Evolutionary conservation across 2,113 vertebrate genomes (phyloP).

Genomic region (Protobothrops mucrosquamatus): DNA sequence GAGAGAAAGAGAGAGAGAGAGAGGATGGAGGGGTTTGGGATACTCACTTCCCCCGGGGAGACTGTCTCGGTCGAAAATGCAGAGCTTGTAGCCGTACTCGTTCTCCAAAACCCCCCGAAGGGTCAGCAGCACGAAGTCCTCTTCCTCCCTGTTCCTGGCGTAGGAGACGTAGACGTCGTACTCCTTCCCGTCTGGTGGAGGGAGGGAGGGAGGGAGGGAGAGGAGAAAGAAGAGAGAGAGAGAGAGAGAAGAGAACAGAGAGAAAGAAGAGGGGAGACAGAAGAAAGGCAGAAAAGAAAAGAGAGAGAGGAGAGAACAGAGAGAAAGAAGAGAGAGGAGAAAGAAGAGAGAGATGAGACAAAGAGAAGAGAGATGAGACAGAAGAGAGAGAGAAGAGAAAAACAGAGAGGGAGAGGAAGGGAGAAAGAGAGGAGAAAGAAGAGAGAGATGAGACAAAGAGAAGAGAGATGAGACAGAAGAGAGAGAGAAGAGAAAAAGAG

Average conservation of each 20-base stretch:
- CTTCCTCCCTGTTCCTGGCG: conserved; percentile 88
- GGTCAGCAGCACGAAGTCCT: conserved; percentile 88
- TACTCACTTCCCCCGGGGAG: conserved; percentile 96
- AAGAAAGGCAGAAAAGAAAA: too few species aligned
- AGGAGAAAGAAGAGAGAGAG: not conserved
- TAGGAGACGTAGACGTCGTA: conserved; percentile 97
- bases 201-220: not conserved
- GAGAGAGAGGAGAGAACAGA: not conserved
- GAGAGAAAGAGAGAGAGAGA: not conserved
- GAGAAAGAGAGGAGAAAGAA: too few species aligned
- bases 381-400: too few species aligned
- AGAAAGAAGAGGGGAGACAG: not conserved
- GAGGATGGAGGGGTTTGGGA: not conserved
- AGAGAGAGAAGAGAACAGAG: rapidly evolving
- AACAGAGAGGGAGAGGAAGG: not conserved
- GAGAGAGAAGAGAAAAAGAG: not conserved
- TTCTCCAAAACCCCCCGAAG: conserved; percentile 87
- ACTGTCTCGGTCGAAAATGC: conserved; percentile 96
- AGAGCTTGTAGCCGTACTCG: conserved; percentile 91
- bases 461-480: too few species aligned
- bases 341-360: not conserved
- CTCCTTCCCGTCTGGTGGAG: conserved; percentile 84
- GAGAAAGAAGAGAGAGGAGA: not conserved
- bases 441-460: too few species aligned
- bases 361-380: too few species aligned